Base-by-base conservation (phyloP, 2,113 vertebrate genomes). In the Gnathonemus echidnorhynchus region DNA sequence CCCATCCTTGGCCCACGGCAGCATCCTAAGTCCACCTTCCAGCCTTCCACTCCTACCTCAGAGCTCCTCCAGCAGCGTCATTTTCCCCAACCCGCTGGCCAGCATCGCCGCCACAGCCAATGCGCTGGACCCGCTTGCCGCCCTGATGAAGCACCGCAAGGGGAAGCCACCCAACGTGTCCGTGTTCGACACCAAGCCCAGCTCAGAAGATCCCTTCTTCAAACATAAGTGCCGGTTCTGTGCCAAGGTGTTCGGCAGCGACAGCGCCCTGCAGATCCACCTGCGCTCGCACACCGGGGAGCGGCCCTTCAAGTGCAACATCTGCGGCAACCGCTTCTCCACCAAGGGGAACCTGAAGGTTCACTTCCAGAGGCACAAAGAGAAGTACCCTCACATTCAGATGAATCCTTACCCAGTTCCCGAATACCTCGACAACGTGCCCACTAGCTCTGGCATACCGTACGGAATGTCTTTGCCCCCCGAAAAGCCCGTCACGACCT, bases 341-440 rank as follows among this genome's bases (percentile, higher is more conserved):
- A 99, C 98, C 50, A 99, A 99, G 95, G 98, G 98, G 86, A 99
- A 99, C 94, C 95, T 99, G 86, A 99, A 99, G 95, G 98, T 99
- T 90, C 98, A 99, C 94, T 99, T 99, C 93, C 98, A 99, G 95
- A 97, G 98, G 93, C 98, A 99, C 94, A 99, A 98, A 96, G 98
- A 99, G 92, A 99, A 99, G 95, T 99, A 99, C 90, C 98, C 98
- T 87, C 98, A 99, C 93, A 99, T 99, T 95, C 98, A 99, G 94
- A 99, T 99, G 98, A 99, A 99, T 93, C 98, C 98, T 50, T 99
- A 99, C 89, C 98, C 98, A 13, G 98, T 99, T 91, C 98, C 98
- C 46, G 98, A 99, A 96, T 99, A 99, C 96, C 97, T 99, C 93
- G 98, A 99, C 94, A 99, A 98, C 0, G 98, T 99, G 89, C 98